These are phyloP conservation scores for Nibea albiflora DNA, from an alignment of 2,113 vertebrate species.

Conservation along the genomic window DNA sequence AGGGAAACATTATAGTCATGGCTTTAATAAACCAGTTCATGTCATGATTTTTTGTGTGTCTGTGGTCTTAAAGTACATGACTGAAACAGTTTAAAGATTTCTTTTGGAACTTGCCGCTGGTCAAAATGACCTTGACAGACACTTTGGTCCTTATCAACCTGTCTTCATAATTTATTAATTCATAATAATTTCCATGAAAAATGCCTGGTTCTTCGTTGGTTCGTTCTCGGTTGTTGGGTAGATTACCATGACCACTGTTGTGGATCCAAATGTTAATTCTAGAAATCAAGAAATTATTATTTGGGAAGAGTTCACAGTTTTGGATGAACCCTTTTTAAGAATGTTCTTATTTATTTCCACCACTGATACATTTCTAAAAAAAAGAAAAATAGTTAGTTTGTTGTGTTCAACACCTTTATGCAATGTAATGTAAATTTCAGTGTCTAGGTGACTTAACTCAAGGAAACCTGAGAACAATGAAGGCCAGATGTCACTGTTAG, in stretches of 20 bases:
- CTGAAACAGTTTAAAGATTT: not conserved
- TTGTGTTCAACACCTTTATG: not conserved
- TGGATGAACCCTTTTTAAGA: too few species aligned
- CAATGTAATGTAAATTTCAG: not conserved
- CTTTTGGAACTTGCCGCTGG: not conserved
- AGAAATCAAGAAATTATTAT: too few species aligned
- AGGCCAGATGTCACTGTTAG: conserved; percentile 45
- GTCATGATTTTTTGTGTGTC: not conserved
- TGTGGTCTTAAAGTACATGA: too few species aligned
- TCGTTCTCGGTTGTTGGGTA: not conserved
- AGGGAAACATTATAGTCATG: not conserved
- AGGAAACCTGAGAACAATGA: conserved; percentile 37
- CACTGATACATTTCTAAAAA: too few species aligned
- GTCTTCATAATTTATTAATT: not conserved
- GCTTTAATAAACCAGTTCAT: not conserved
- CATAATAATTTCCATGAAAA: not conserved
- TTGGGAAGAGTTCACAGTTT: too few species aligned
- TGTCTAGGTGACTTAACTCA: conserved; percentile 36
- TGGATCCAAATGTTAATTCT: not conserved
- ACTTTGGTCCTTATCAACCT: not conserved
- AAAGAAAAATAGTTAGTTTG: too few species aligned
- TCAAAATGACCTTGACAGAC: not conserved
- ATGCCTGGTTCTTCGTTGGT: not conserved
- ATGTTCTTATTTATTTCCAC: too few species aligned
- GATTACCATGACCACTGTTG: not conserved